Conservation (phyloP, 2,888 invertebrate genomes). For the Agrotis puta region DNA sequence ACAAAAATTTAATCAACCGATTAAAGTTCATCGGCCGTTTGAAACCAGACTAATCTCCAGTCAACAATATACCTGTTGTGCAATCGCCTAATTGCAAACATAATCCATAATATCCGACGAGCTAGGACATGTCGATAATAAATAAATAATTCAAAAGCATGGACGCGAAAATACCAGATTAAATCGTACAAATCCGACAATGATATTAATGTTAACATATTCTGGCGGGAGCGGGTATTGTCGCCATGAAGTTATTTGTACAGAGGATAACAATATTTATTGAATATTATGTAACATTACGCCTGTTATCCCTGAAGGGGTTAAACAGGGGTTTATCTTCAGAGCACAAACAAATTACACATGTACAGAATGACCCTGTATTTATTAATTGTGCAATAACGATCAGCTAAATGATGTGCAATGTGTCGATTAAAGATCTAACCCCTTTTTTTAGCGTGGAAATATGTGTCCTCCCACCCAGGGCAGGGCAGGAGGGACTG, state of each 20-base stretch:
- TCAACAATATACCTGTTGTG: slow-evolving; percentile 31
- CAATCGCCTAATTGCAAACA: slow-evolving; percentile 49
- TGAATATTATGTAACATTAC: neutral
- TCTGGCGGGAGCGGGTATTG: slow-evolving; percentile 35
- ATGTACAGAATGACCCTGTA: too few relatives aligned
- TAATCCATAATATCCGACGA: slow-evolving; percentile 47
- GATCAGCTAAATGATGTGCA: too few relatives aligned
- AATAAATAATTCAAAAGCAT: slow-evolving; percentile 60
- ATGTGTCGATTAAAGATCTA: too few relatives aligned
- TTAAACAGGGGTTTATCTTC: too few relatives aligned
- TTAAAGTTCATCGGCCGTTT: slow-evolving; percentile 21
- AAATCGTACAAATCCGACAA: slow-evolving; percentile 64
- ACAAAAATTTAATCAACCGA: slow-evolving; percentile 24
- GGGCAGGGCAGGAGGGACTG: too few relatives aligned
- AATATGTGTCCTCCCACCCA: too few relatives aligned
- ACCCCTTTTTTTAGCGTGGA: too few relatives aligned
- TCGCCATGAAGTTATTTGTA: slow-evolving; percentile 37
- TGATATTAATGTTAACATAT: slow-evolving; percentile 64
- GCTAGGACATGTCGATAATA: slow-evolving; percentile 51
- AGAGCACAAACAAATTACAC: too few relatives aligned
- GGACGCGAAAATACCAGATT: slow-evolving; percentile 60
- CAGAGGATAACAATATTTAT: slow-evolving; percentile 29
- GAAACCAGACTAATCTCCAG: slow-evolving; percentile 13
- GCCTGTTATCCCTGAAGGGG: too few relatives aligned
- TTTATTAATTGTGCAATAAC: too few relatives aligned